These are phyloP conservation scores for Hyalella azteca DNA, from an alignment of 2,888 invertebrate species.

Conservation along the genomic window DNA sequence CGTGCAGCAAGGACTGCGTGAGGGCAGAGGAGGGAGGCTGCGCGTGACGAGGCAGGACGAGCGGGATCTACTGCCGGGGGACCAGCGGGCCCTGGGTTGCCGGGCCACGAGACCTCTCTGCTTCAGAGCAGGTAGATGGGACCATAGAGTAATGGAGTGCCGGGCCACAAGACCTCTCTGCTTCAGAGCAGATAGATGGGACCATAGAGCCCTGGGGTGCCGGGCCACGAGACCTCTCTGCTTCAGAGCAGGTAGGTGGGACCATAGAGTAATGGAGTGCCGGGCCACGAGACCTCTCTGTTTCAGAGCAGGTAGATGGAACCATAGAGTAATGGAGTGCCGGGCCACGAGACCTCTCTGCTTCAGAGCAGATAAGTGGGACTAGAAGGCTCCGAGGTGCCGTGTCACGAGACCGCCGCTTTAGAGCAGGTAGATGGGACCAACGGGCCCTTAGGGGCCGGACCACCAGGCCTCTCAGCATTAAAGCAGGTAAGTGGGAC, in stretches of 20 bases:
- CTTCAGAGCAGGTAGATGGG: constrained; percentile 70
- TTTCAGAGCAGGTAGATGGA: too few species aligned
- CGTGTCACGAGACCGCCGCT: too few species aligned
- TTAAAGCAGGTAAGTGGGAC: background rate
- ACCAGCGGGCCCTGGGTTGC: constrained; percentile 72
- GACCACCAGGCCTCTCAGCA: background rate
- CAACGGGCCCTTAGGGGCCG: background rate
- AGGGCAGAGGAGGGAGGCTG: constrained; percentile 70
- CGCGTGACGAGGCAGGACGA: constrained; percentile 62
- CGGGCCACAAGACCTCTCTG: too few species aligned
- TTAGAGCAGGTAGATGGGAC: background rate
- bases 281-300: too few species aligned
- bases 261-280: too few species aligned
- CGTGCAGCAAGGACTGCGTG: constrained; percentile 72
- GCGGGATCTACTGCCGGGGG: constrained; percentile 70
- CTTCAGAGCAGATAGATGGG: too few species aligned
- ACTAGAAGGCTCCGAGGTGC: too few species aligned
- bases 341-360: too few species aligned
- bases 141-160: too few species aligned
- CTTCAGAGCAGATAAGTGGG: too few species aligned
- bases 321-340: too few species aligned
- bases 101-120: constrained; percentile 69
- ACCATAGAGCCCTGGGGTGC: constrained; percentile 71
- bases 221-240: constrained; percentile 69
- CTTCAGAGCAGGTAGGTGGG: constrained; percentile 75